Base-by-base conservation (phyloP, 1,140 invertebrate species). In the Drosophila ironensis region DNA sequence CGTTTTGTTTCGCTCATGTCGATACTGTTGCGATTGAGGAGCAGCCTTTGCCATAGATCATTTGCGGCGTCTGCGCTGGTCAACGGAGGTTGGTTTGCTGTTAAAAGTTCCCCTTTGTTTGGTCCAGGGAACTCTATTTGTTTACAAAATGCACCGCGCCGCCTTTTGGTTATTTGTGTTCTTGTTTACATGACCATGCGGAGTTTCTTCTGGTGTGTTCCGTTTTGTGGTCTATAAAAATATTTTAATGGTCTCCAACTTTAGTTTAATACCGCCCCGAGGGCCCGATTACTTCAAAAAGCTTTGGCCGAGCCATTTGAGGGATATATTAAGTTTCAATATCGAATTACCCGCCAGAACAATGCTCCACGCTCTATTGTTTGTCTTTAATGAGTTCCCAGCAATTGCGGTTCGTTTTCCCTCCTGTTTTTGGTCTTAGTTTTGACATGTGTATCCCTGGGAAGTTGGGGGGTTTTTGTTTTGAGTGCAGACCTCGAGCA, bases 1-100 rank as follows among this genome's bases (percentile, higher is more conserved):
- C 42, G 42, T 60, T 64, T 48, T 63, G 60, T 63, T 64, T 63
- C 42, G 57, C 41, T 30, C 27, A 33, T 45, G 51, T 52, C 46
- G 27, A 52, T 54, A 25, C 11, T 46, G 53, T 35, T 45, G 51
- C 28, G n/a, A n/a, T n/a, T 73, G 45, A 12, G 37, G 56, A 38
- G 53, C 67, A 77, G n/a, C n/a, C n/a, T n/a, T 72, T 84, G 72
- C 72, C 53, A 84, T 77, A 81, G 78, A 84, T 81, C 78, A 81
- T 72, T 82, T 76, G 77, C 72, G 67, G 57, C 72, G 57, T 72
- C 68, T 72, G 54, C n/a, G n/a, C 45, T 57, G 78, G 61, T 82
- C 76, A 72, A 67, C 70, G 33, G 28, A 40, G 33, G 6, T 48
- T 46, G 17, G 66, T 73, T n/a, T n/a, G 75, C 4, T 14, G n/a